Evolutionary conservation across 1,140 invertebrate species (phyloP), one percentile per base, ranked within the genome.

Genomic region (Musca vetustissima): DNA sequence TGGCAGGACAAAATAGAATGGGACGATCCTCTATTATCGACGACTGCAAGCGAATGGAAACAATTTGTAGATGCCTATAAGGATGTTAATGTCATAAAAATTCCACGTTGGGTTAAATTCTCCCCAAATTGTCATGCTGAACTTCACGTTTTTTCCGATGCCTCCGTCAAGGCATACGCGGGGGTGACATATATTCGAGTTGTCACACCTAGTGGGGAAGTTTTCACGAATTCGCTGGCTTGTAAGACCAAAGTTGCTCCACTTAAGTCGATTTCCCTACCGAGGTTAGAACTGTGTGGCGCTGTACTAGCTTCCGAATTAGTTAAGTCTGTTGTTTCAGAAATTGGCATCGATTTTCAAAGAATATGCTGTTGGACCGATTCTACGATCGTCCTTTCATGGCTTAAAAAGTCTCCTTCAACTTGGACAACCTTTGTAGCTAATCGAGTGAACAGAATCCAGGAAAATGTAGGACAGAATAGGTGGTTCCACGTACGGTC

Each of bases 401-500:
- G 52, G 52, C 19, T 53, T 22, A 22, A 13, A 8, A 53, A 53
- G 24, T 15, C 52, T 2, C 52, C 52, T 22, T 22, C 19, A 13
- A 53, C 11, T 53, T 53, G 52, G 52, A 53, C 52, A 22, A 53
- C 52, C 9, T 53, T 53, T 11, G 17, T 53, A 13, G 52, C 52
- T 9, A 22, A 66, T 83, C 17, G 80, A 84, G 1, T 25, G 28
- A 28, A 74, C 1, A 66, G 78, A 70, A 83, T 84, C 21, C 72
- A 75, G 47, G 66, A 66, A 25, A 64, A 71, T 9, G 68, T 75
- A 14, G 52, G 68, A 11, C 25, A 49, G 1, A 52, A 66, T 7
- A 64, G 81, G 21, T 87, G 84, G 86, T n/a, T 52, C n/a, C 81
- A 86, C 71, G 77, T 86, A 0, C 48, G 68, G 8, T 75, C 80